Percentiles rank a stretch among this genome's conserved stretches.
Evolutionary conservation across 2,113 vertebrate genomes (phyloP).

Genomic region (Malurus elegans): DNA sequence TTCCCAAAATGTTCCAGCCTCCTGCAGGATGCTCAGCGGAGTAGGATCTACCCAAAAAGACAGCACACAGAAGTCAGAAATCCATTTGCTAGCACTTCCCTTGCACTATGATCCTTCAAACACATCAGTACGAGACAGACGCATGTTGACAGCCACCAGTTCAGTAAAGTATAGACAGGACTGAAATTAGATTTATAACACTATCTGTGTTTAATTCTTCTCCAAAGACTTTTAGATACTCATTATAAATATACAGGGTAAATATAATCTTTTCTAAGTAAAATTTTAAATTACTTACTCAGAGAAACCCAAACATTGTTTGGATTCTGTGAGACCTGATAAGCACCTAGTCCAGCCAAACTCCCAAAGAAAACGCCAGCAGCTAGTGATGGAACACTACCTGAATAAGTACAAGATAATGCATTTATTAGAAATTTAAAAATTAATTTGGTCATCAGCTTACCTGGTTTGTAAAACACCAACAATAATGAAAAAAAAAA

Average conservation of each 20-base stretch:
- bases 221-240: neutral
- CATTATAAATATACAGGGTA: neutral
- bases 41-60: neutral
- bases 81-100: neutral
- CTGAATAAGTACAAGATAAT: constrained; percentile 42
- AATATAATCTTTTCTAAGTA: neutral
- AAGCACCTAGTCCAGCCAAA: constrained; percentile 90
- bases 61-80: neutral
- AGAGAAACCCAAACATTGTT: constrained; percentile 90
- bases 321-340: constrained; percentile 89
- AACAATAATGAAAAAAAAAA: neutral
- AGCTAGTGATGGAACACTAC: constrained; percentile 90
- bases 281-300: constrained; percentile 71
- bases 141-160: neutral
- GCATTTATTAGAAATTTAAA: neutral
- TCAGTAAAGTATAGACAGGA: neutral
- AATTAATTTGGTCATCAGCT: neutral
- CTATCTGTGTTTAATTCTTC: neutral
- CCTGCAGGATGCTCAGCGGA: neutral
- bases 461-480: neutral
- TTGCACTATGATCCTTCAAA: neutral
- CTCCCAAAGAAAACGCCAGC: constrained; percentile 91
- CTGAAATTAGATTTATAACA: neutral
- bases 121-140: rapidly evolving
- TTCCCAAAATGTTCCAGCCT: neutral